Base-by-base conservation (phyloP, 1,140 invertebrate genomes). In the Cecropterus lyciades region DNA sequence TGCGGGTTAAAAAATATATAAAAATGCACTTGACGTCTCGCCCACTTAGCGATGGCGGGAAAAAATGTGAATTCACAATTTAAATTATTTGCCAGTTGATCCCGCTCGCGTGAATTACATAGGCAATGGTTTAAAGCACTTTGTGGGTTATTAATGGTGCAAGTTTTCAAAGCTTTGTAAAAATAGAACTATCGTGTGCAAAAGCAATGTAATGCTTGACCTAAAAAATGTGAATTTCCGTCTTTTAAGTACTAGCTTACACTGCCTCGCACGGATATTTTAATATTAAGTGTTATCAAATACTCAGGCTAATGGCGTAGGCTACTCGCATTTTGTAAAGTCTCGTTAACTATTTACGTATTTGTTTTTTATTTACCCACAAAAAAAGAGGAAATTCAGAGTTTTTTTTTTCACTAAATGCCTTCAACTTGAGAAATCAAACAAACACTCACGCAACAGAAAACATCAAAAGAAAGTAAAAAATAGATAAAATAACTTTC, bases 161-260 rank as follows among this genome's bases (percentile, higher is more conserved):
- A 16, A 52, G 30, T 51, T 63, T 63, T 63, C 48, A 52, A 63
- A 63, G 59, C 59, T 42, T 37, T 42, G 48, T 51, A 27, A 51
- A 63, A 63, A 52, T 63, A 63, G 57, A 63, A 51, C 33, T 15
- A 63, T 52, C 59, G 59, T 63, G 59, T 42, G 59, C 59, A 42
- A 42, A 42, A 49, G 59, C 16, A 63, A 63, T 63, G 59, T 63
- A 63, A 63, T 63, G 59, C 59, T 52, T 52, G 59, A 52, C 48
- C 46, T 63, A 52, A 52, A 63, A 62, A 63, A 63, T 63, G 30
- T 17, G 16, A 24, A 42, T 63, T 63, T 63, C 59, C 59, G 48
- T 52, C 27, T 52, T 30, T 57, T 20, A 42, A 57, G 55, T 11
- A 30, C 42, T 45, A 45, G 55, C 17, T 43, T 9, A 40, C 5